phyloP scores from a whole-genome alignment of 2,888 invertebrate species.

The Zelleria hepariella region DNA sequence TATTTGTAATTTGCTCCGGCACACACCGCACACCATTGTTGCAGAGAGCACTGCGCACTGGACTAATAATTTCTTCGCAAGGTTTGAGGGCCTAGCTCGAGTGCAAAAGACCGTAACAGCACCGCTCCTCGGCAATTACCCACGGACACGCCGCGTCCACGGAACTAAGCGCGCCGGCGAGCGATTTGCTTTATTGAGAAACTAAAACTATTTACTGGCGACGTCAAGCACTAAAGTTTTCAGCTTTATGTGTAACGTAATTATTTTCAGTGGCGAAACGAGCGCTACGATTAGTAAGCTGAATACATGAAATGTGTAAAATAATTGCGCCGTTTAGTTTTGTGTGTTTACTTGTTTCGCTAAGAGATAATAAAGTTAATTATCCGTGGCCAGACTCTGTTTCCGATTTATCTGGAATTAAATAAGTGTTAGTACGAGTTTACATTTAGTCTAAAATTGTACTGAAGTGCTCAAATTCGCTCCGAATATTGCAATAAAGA shows the following conservation, averaged over 20 bases:
- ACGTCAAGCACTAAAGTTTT: neutral
- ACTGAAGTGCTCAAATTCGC: neutral
- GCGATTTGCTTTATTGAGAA: neutral
- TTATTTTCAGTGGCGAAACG: neutral
- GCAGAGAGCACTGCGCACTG: neutral
- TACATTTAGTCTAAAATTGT: neutral
- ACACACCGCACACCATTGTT: slow-evolving; percentile 32
- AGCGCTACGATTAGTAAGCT: neutral
- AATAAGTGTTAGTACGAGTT: neutral
- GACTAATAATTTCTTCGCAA: neutral
- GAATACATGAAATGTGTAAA: neutral
- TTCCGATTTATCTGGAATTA: neutral
- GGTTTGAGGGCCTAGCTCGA: slow-evolving; percentile 51
- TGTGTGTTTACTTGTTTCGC: neutral
- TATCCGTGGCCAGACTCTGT: neutral
- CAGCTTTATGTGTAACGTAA: neutral
- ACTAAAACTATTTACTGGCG: neutral
- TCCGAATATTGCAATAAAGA: neutral
- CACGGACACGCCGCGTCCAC: slow-evolving; percentile 51
- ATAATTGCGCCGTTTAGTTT: neutral
- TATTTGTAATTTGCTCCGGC: slow-evolving; percentile 39
- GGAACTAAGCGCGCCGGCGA: slow-evolving; percentile 42
- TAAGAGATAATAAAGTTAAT: neutral
- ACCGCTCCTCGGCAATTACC: slow-evolving; percentile 65
- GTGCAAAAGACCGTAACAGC: slow-evolving; percentile 64